phyloP scores from a whole-genome alignment of 2,113 vertebrate genomes.

The Peromyscus maniculatus region DNA sequence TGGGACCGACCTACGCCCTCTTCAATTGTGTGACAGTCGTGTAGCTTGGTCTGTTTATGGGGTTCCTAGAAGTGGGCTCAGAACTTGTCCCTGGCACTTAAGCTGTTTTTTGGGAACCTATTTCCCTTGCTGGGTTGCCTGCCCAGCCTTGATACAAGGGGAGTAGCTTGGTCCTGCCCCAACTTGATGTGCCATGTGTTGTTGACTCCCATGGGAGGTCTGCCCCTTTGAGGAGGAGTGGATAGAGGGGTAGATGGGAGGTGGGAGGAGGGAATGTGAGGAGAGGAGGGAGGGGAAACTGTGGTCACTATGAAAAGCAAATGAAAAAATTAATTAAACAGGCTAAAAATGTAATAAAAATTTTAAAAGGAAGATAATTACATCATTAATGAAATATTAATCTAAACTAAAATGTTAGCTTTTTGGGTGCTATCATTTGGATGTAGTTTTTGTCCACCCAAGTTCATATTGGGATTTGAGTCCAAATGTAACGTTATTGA shows the following conservation, averaged over 20 bases:
- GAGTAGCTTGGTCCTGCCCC: background rate
- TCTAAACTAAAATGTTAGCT: slow-evolving; percentile 42
- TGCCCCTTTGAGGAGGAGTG: background rate
- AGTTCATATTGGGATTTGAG: slow-evolving; percentile 2
- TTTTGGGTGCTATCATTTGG: background rate
- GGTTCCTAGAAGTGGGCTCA: background rate
- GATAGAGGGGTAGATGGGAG: background rate
- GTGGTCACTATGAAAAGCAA: background rate
- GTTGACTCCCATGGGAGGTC: background rate
- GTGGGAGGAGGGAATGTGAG: background rate
- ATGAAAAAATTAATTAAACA: too few species aligned
- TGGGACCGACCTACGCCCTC: background rate
- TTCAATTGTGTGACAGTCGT: background rate
- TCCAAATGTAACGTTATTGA: background rate
- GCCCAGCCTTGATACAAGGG: background rate
- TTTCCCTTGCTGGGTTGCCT: background rate
- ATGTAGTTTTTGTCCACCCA: background rate
- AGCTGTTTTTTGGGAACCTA: background rate
- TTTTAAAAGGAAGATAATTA: background rate
- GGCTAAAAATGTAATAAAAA: background rate
- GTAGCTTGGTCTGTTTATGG: background rate
- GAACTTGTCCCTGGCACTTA: background rate
- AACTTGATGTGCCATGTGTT: background rate
- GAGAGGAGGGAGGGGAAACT: background rate
- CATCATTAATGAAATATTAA: background rate